These are phyloP conservation scores for Trochalopteron elliotii DNA, from an alignment of 2,113 vertebrate genomes.

Conservation along the genomic window DNA sequence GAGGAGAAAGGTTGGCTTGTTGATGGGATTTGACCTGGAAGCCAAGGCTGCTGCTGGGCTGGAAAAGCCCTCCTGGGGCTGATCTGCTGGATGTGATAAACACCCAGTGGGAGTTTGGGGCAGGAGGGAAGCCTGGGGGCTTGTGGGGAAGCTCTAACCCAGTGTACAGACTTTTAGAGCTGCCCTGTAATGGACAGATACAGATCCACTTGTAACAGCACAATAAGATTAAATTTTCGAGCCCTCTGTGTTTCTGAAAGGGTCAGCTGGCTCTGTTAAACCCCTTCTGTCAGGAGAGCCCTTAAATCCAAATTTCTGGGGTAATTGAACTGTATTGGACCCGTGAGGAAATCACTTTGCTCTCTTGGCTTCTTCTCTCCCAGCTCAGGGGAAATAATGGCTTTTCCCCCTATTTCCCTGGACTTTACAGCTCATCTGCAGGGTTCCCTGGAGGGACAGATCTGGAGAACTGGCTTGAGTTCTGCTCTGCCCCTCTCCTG, in stretches of 20 bases:
- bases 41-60: neutral
- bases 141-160: neutral
- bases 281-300: neutral
- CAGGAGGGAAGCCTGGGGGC: neutral
- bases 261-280: neutral
- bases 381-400: neutral
- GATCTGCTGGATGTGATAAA: neutral
- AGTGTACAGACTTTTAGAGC: neutral
- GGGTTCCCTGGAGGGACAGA: accelerated
- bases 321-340: neutral
- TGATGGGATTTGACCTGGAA: neutral
- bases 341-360: neutral
- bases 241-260: neutral
- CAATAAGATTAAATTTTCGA: accelerated
- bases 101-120: neutral
- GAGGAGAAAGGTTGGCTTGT: neutral
- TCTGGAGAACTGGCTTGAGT: neutral
- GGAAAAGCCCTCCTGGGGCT: neutral
- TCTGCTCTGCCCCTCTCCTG: neutral
- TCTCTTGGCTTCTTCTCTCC: neutral
- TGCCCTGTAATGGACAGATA: neutral
- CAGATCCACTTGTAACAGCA: neutral
- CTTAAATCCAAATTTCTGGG: neutral
- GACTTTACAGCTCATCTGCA: neutral
- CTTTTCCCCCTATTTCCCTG: neutral